Percentiles rank a stretch among this genome's conserved stretches.
Evolutionary conservation across 2,113 vertebrate genomes (phyloP).

Genomic region (Bubo bubo): DNA sequence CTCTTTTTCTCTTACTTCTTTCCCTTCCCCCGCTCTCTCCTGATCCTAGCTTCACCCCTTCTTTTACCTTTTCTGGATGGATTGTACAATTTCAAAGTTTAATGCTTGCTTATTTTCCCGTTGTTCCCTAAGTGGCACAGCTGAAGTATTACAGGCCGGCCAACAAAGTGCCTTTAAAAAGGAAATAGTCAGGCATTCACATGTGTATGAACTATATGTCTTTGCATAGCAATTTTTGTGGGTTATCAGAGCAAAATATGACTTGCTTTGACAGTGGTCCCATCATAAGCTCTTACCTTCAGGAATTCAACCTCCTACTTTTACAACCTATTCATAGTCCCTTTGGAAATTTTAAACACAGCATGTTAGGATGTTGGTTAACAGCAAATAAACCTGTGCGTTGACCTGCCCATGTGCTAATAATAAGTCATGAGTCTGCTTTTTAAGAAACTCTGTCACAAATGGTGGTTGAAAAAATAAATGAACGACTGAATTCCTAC

Average conservation of each 20-base stretch:
- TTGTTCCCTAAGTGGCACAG: not conserved
- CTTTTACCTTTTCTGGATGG: not conserved
- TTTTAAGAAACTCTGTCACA: slow-evolving; percentile 59
- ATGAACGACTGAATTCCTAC: slow-evolving; percentile 45
- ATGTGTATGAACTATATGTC: not conserved
- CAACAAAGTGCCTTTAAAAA: not conserved
- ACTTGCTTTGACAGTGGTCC: slow-evolving; percentile 28
- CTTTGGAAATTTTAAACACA: slow-evolving; percentile 46
- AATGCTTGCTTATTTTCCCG: accelerated
- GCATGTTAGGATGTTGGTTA: slow-evolving; percentile 56
- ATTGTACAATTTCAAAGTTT: not conserved
- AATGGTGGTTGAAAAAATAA: slow-evolving; percentile 63
- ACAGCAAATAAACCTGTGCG: slow-evolving; percentile 53
- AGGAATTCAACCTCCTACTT: slow-evolving; percentile 54
- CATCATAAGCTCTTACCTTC: slow-evolving; percentile 33
- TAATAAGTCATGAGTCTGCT: slow-evolving; percentile 63
- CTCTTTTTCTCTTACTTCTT: not conserved
- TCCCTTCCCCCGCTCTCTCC: not conserved
- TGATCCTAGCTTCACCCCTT: not conserved
- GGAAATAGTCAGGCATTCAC: not conserved
- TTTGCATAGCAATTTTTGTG: not conserved
- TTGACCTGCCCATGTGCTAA: slow-evolving; percentile 68
- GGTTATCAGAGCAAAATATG: slow-evolving; percentile 5
- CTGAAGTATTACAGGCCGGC: not conserved
- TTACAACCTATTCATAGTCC: slow-evolving; percentile 38